Base-by-base conservation (phyloP, 2,888 invertebrate species). In the Ischnus inquisitorius region DNA sequence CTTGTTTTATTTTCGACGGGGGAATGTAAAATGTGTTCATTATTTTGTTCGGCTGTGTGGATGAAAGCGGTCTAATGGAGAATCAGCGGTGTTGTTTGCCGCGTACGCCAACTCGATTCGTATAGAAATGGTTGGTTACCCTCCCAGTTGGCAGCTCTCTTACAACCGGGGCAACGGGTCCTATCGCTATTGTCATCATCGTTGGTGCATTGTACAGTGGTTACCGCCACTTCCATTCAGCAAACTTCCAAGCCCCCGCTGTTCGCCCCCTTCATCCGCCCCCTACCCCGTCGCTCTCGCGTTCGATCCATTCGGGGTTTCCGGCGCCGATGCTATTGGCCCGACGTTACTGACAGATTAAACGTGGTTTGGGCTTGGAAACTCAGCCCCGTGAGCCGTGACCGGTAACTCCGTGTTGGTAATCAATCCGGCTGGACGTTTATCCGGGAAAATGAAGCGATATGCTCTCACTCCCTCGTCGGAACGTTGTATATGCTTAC, bases 371-470 rank as follows among this genome's bases (percentile, higher is more conserved):
- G 46, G 79, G 67, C 67, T 83, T 71, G 65, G 28, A 60, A 75
- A 78, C 82, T 74, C 74, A 78, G 64, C 28, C 14, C 60, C 82
- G 74, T 51, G 65, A 79, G 60, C 83, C 76, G 79, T 83, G 83
- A 83, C 83, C 79, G 79, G 79, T 76, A 77, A 60, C 57, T 25
- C 67, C 79, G 41, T 60, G 83, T 69, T 74, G 80, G 80, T 84
- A 80, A 84, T 84, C 80, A 84, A 80, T 80, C 83, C 77, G 77
- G 87, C 87, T 85, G 85, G 88, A 88, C 88, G 87, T 89, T 88
- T 88, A 88, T 89, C 85, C 87, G 84, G 87, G 76, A 88, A 89
- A 89, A 89, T 89, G 88, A 88, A 88, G 85, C 87, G 77, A 82
- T 87, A 86, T 86, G 78, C 87, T 64, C 54, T 64, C 65, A 16